phyloP scores from a whole-genome alignment of 2,888 invertebrate species.

The Ethmia dodecea region DNA sequence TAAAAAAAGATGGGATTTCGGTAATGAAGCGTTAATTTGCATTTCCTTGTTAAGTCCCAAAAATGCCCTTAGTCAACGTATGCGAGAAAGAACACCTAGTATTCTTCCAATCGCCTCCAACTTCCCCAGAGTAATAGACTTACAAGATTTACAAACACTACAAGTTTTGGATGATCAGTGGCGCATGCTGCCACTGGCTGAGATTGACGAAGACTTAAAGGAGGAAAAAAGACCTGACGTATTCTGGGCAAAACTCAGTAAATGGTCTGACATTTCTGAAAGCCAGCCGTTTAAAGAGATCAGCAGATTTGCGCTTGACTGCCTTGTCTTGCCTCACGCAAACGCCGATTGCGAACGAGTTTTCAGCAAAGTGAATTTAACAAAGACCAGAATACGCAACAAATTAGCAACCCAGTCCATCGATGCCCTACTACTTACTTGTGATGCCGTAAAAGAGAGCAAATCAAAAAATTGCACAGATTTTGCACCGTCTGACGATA shows the following conservation, averaged over 20 bases:
- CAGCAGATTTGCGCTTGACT: no score
- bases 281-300: no score
- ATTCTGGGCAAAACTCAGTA: conserved; percentile 2
- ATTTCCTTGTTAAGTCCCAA: no score
- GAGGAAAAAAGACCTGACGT: conserved; percentile 11
- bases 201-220: conserved; percentile 1
- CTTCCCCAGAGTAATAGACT: background rate
- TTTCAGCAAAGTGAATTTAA: conserved; percentile 13
- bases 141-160: background rate
- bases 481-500: background rate
- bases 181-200: background rate
- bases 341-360: conserved; percentile 3
- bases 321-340: conserved; percentile 6
- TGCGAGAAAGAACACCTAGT: no score
- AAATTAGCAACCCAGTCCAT: conserved; percentile 6
- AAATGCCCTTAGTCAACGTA: no score
- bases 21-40: background rate
- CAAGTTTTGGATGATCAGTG: conserved; percentile 2
- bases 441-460: background rate
- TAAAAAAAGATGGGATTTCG: background rate
- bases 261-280: conserved; percentile 3
- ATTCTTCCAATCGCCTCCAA: background rate
- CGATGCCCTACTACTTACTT: conserved; percentile 3
- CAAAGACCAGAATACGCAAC: conserved; percentile 10
- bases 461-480: background rate